Evolutionary conservation across 2,113 vertebrate species (phyloP).

Genomic region (Psammodynastes pulverulentus): DNA sequence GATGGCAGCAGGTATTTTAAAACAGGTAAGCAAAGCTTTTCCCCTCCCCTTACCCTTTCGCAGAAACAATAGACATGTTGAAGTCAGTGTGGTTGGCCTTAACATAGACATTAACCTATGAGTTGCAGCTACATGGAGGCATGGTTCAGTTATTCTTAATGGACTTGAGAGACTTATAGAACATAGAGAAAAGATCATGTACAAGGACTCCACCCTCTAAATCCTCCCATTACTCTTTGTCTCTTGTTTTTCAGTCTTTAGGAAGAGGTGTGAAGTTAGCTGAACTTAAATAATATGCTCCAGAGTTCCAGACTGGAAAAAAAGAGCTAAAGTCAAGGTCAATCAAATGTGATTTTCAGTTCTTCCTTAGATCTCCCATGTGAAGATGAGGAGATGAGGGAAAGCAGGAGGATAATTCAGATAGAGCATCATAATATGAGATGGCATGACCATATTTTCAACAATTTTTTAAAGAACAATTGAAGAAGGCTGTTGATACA

Average conservation of each 20-base stretch:
- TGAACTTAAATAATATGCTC: neutral
- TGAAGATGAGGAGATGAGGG: neutral
- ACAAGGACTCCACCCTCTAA: neutral
- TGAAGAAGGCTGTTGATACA: neutral
- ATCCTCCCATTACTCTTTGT: neutral
- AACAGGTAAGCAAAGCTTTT: slow-evolving; percentile 80
- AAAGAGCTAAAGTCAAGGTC: neutral
- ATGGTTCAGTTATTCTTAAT: neutral
- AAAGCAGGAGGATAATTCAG: neutral
- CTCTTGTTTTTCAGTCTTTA: neutral
- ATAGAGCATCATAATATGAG: neutral
- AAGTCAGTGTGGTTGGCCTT: neutral
- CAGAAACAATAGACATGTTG: neutral
- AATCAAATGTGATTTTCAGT: neutral
- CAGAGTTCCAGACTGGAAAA: neutral
- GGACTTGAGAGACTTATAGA: neutral
- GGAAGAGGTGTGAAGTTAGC: neutral
- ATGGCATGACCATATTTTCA: neutral
- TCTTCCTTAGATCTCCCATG: neutral
- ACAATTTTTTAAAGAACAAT: neutral
- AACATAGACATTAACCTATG: neutral
- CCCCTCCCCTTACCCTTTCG: slow-evolving; percentile 25
- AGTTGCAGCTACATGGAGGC: neutral
- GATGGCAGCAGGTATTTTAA: slow-evolving; percentile 96
- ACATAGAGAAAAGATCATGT: neutral